Conservation (phyloP, 2,888 invertebrate genomes). For the Xanthostigma xanthostigma region DNA sequence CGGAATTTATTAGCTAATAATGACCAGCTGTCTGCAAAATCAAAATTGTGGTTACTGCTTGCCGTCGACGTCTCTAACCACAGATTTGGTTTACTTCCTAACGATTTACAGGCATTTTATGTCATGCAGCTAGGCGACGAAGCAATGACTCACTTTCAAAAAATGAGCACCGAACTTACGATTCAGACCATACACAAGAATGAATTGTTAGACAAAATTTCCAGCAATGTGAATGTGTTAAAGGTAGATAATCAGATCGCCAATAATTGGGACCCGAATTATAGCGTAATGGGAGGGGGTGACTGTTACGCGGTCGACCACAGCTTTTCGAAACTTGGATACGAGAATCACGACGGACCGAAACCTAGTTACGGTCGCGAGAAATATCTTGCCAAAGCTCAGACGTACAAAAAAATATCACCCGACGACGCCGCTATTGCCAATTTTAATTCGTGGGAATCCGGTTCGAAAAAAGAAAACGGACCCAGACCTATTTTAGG, state of each 20-base stretch:
- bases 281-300: slow-evolving; percentile 2
- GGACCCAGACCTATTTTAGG: slow-evolving; percentile 25
- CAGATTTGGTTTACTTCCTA: slow-evolving; percentile 23
- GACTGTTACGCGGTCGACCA: neutral
- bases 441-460: neutral
- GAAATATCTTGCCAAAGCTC: slow-evolving; percentile 4
- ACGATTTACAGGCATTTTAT: slow-evolving; percentile 26
- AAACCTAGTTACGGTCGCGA: slow-evolving; percentile 6
- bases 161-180: slow-evolving; percentile 15
- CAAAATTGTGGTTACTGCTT: slow-evolving; percentile 27
- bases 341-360: slow-evolving; percentile 4
- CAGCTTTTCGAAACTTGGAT: neutral
- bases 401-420: slow-evolving; percentile 5
- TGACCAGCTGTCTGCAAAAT: slow-evolving; percentile 21
- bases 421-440: neutral
- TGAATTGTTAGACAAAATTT: slow-evolving; percentile 21
- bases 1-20: slow-evolving; percentile 23
- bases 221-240: slow-evolving; percentile 24
- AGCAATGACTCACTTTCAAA: slow-evolving; percentile 22
- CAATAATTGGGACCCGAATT: slow-evolving; percentile 10
- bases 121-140: slow-evolving; percentile 23
- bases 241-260: slow-evolving; percentile 13
- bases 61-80: slow-evolving; percentile 26
- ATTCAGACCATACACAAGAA: slow-evolving; percentile 22
- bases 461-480: slow-evolving; percentile 11